Base-by-base conservation (phyloP, 2,888 invertebrate genomes). In the Galeruca laticollis region DNA sequence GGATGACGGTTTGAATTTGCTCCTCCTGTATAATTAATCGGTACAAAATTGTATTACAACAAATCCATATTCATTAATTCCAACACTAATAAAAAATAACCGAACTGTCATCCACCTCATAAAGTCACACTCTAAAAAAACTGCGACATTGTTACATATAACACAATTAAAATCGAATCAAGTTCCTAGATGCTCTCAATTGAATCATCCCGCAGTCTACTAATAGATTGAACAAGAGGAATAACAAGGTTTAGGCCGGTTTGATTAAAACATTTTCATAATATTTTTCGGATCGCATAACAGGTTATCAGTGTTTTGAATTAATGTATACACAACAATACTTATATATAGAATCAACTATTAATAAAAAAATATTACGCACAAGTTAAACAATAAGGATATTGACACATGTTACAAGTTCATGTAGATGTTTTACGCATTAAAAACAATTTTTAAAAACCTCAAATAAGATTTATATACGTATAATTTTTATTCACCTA, bases 121-220 rank as follows among this genome's bases (percentile, higher is more conserved):
- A 52, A 52, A 21, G n/a, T 26, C 11, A 26, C 6, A 52, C n/a
- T 5, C 13, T 26, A 26, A 52, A 21, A 31, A 52, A 15, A 54
- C 31, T 54, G 54, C 31, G 26, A 6, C 54, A 31, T 54, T 54
- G 6, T 13, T 15, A n/a, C 18, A 54, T n/a, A 2, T 31, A 54
- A 21, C n/a, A 6, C 21, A 26, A 52, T 52, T 51, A 20, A 21
- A 26, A 52, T 52, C 26, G 20, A 26, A 20, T 52, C 26, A 52
- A 52, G 2, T 21, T n/a, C 31, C 26, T 26, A 52, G 31, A 52
- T n/a, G 6, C 26, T 6, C 31, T 26, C 54, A 54, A 54, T 31
- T 54, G 26, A 35, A 57, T 57, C 56, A 15, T 57, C 56, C 56
- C 56, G 56, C 56, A 33, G 35, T 18, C 56, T 57, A 57, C 56